A percentile compares a stretch with the other conserved stretches of the same genome.
Evolutionary conservation across 2,113 vertebrate genomes (phyloP).

Genomic region (Sminthopsis crassicaudata): DNA sequence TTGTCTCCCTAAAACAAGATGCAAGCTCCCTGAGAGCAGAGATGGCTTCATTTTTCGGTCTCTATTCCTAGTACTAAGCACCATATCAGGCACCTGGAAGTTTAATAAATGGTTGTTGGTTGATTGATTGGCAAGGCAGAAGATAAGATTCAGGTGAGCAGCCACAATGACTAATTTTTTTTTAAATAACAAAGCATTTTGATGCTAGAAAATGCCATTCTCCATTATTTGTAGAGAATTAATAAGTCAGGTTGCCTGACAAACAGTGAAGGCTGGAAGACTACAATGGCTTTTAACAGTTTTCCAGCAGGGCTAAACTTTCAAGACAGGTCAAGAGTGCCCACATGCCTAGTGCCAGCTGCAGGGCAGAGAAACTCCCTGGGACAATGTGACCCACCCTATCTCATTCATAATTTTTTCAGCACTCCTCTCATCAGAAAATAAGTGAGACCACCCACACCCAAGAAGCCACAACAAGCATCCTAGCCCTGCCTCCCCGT

Average conservation of each 20-base stretch:
- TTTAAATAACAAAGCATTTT: no score
- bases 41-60: not conserved
- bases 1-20: not conserved
- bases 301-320: not conserved
- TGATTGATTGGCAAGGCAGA: not conserved
- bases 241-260: not conserved
- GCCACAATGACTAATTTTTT: not conserved
- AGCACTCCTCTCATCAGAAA: not conserved
- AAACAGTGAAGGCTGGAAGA: not conserved
- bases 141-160: not conserved
- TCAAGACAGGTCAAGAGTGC: not conserved
- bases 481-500: not conserved
- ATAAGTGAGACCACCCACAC: not conserved
- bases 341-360: no score
- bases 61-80: not conserved
- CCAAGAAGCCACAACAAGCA: no score
- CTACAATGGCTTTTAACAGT: not conserved
- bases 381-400: not conserved
- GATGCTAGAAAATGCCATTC: not conserved
- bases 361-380: not conserved
- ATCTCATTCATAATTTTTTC: not conserved
- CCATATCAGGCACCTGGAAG: not conserved
- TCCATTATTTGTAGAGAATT: not conserved
- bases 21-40: not conserved
- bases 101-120: not conserved